phyloP scores from a whole-genome alignment of 1,140 invertebrate species.

The Nephila pilipes region DNA sequence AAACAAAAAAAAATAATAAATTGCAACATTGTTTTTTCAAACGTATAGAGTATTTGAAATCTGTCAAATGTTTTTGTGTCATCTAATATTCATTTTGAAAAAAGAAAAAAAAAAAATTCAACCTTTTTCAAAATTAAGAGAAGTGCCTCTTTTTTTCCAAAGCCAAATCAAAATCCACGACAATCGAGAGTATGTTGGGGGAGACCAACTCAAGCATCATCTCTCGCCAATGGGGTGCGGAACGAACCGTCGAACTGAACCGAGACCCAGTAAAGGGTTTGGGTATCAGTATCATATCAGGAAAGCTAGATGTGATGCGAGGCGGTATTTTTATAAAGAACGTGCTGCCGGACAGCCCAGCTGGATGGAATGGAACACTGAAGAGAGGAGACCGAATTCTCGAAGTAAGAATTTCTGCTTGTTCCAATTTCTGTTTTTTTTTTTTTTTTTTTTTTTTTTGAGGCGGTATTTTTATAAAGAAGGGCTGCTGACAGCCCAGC shows the following conservation, averaged over 20 bases:
- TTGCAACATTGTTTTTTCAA: too few relatives aligned
- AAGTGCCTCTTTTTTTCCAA: too few relatives aligned
- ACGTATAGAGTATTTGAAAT: too few relatives aligned
- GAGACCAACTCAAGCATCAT: slow-evolving; percentile 46
- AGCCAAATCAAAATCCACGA: slow-evolving; percentile 64
- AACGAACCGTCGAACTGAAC: slow-evolving; percentile 87
- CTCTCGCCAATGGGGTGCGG: slow-evolving; percentile 90
- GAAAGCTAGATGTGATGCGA: slow-evolving; percentile 88
- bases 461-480: too few relatives aligned
- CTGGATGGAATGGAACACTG: slow-evolving; percentile 91
- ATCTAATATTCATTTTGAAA: too few relatives aligned
- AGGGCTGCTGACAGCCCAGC: too few relatives aligned
- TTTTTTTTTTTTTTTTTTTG: too few relatives aligned
- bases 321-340: slow-evolving; percentile 99
- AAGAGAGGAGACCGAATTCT: slow-evolving; percentile 86
- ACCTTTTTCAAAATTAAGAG: too few relatives aligned
- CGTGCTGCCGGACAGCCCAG: slow-evolving; percentile 96
- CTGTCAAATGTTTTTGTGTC: too few relatives aligned
- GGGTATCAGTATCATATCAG: slow-evolving; percentile 98
- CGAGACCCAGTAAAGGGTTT: slow-evolving; percentile 88
- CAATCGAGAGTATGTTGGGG: slow-evolving; percentile 53
- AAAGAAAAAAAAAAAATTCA: too few relatives aligned
- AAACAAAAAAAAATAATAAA: too few relatives aligned
- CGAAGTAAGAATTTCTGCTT: slow-evolving; percentile 79
- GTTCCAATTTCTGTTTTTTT: not conserved